Evolutionary conservation across 2,113 vertebrate species (phyloP), one percentile per base, ranked within the genome.

Genomic region (Nothobranchius kuhntae): DNA sequence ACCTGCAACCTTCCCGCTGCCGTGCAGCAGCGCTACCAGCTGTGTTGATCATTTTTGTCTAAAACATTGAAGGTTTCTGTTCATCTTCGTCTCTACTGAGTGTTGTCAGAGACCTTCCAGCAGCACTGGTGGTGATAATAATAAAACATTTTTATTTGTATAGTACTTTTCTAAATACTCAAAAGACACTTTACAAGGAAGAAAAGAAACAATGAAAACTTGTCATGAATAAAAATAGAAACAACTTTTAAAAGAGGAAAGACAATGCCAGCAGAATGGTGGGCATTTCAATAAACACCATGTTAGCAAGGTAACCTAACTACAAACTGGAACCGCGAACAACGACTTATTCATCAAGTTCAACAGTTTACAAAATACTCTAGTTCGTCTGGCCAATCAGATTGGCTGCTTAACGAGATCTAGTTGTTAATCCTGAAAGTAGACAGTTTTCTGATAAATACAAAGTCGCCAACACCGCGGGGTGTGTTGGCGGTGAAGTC

Each of bases 131-230:
- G 79, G 86, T 82, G 86, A 87, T 91, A 85, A 91, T 91, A 91
- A 91, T 91, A 91, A 91, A 91, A 91, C 89, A 91, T 91, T 91
- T 61, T 91, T 91, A 90, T 42, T 91, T 88, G 86, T 91, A 91
- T 90, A 91, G 87, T 84, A 89, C 86, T 90, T 91, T 86, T 87
- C 88, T 90, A 91, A 91, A 91, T 91, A 91, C 89, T 90, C 87
- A 91, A 90, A 90, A 89, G 86, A 91, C 89, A 91, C 89, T 90
- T 91, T 89, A 91, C 88, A 91, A 87, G 86, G 85, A 89, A 71
- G 86, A 68, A 89, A 89, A 87, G 84, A 81, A 89, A 89, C 88
- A 45, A 87, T 79, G 82, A 88, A 87, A 89, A 91, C 77, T 82
- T 78, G 66, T 84, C 67, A 83, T 87, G 88, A 87, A 88, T 89